These are phyloP conservation scores for Drosophila helvetica DNA, from an alignment of 2,888 invertebrate genomes.

Conservation along the genomic window DNA sequence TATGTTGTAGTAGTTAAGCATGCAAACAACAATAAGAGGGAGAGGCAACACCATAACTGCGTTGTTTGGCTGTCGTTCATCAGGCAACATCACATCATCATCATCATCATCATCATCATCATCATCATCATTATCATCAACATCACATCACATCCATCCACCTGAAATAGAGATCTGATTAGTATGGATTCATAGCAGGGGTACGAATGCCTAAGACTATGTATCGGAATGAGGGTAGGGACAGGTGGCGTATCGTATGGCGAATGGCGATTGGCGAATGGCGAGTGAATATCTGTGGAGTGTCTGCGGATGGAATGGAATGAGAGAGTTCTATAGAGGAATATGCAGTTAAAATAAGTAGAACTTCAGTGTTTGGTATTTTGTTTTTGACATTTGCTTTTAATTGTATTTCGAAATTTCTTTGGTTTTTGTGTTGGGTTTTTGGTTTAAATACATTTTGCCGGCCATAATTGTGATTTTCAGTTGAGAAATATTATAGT, in stretches of 20 bases:
- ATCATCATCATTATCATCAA: slow-evolving; percentile 53
- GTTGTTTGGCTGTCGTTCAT: slow-evolving; percentile 43
- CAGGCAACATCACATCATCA: slow-evolving; percentile 33
- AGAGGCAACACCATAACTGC: slow-evolving; percentile 70
- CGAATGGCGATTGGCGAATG: slow-evolving; percentile 7
- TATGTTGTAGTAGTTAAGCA: slow-evolving; percentile 65
- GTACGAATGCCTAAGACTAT: slow-evolving; percentile 18
- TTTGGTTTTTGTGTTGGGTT: slow-evolving; percentile 31
- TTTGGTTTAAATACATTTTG: slow-evolving; percentile 68
- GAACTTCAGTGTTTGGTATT: slow-evolving; percentile 66
- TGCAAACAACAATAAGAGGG: slow-evolving; percentile 72
- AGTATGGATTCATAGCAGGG: slow-evolving; percentile 72
- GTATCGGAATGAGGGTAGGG: slow-evolving; percentile 8
- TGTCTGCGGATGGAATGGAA: slow-evolving; percentile 23
- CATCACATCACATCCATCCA: slow-evolving; percentile 69
- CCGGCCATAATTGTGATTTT: slow-evolving; percentile 73
- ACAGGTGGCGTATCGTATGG: not conserved
- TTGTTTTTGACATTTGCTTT: slow-evolving; percentile 70
- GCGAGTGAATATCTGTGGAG: slow-evolving; percentile 14
- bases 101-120: slow-evolving; percentile 52
- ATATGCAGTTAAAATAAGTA: slow-evolving; percentile 64
- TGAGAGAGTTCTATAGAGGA: slow-evolving; percentile 3
- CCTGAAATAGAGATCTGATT: slow-evolving; percentile 83
- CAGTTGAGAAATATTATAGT: slow-evolving; percentile 58
- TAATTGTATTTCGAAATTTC: slow-evolving; percentile 75